A percentile compares a stretch with the other conserved stretches of the same genome.
These are phyloP conservation scores for Torymus texanus DNA, from an alignment of 2,888 invertebrate species.

Conservation along the genomic window DNA sequence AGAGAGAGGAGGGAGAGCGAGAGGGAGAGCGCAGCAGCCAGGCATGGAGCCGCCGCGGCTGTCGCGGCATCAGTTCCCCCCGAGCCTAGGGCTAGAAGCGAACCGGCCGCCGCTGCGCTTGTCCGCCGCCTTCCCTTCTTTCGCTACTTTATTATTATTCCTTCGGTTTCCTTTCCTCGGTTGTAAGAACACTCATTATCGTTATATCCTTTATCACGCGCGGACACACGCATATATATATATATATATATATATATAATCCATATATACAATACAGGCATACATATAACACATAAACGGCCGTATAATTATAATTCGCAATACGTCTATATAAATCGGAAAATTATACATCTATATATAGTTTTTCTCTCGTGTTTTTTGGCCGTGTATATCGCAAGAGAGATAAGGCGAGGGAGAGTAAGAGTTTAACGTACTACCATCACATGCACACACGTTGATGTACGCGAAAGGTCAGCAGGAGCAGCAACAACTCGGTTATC, in stretches of 20 bases:
- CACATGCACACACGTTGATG: no score
- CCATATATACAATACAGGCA: no score
- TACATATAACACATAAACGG: no score
- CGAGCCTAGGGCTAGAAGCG: slow-evolving; percentile 78
- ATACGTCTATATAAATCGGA: no score
- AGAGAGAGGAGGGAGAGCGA: slow-evolving; percentile 70
- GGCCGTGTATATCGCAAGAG: no score
- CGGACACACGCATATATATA: not conserved
- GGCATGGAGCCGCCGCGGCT: slow-evolving; percentile 72
- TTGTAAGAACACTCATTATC: slow-evolving; percentile 1
- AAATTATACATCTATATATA: no score
- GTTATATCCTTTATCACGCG: no score
- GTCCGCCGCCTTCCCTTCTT: slow-evolving; percentile 78
- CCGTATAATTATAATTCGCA: no score
- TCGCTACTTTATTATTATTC: slow-evolving; percentile 74
- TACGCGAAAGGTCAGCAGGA: not conserved
- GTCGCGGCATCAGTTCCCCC: slow-evolving; percentile 72
- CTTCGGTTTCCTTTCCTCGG: slow-evolving; percentile 48
- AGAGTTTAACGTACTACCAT: no score
- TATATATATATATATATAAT: not conserved
- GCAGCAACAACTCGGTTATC: slow-evolving; percentile 1
- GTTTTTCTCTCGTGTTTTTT: no score
- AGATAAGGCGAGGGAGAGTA: no score
- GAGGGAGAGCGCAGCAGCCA: slow-evolving; percentile 69
- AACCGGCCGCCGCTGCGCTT: slow-evolving; percentile 76